A percentile compares a stretch with the other conserved stretches of the same genome.
These are phyloP conservation scores for Struthidea cinerea DNA, from an alignment of 2,113 vertebrate genomes.

Conservation along the genomic window DNA sequence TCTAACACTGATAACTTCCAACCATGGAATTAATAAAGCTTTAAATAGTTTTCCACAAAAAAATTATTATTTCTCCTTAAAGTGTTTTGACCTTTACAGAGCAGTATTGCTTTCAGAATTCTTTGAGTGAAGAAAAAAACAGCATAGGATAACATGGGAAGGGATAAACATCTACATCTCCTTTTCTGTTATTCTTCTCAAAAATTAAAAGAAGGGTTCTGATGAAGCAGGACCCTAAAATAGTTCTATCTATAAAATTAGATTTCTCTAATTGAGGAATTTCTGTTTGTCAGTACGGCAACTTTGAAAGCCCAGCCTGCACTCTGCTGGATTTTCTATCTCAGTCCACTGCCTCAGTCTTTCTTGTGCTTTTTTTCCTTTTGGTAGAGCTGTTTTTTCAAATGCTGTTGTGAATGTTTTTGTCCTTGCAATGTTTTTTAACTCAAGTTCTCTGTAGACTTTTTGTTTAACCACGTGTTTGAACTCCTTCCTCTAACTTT, in stretches of 20 bases:
- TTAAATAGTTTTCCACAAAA: not conserved
- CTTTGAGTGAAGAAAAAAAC: not conserved
- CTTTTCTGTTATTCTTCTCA: not conserved
- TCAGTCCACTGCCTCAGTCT: not conserved
- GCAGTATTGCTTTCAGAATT: not conserved
- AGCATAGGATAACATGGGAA: not conserved
- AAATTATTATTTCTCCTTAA: not conserved
- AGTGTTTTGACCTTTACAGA: not conserved
- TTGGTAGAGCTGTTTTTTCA: not conserved
- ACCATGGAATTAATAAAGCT: not conserved
- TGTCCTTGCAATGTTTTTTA: not conserved
- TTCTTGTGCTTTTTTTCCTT: not conserved
- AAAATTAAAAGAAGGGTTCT: not conserved
- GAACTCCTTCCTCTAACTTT: not conserved
- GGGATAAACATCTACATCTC: not conserved
- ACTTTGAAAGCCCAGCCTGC: not conserved
- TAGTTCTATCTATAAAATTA: not conserved
- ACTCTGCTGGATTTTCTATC: not conserved
- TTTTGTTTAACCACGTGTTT: not conserved
- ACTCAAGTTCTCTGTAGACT: not conserved
- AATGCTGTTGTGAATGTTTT: not conserved
- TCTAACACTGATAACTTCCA: not conserved
- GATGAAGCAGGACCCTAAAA: not conserved
- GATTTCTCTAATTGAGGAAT: not conserved
- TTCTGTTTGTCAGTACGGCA: not conserved